Conservation (phyloP, 35 echinoderm and acorn worm species). For the Holothuria glaberrima region DNA sequence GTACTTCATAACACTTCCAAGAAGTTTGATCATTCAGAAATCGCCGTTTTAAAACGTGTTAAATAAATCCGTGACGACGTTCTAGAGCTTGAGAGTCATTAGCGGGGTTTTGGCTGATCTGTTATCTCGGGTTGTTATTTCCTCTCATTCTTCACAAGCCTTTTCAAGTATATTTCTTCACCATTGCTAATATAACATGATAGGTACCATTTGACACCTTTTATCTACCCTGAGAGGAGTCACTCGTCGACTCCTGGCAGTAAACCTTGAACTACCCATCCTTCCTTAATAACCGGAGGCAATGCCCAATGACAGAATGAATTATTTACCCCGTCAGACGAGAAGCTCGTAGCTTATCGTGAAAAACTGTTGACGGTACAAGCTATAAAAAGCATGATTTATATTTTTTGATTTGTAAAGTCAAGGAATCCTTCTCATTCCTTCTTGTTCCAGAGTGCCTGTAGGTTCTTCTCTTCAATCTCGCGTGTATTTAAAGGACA, state of each 20-base stretch:
- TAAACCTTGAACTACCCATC: conserved; percentile 21
- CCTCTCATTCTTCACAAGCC: too few species aligned
- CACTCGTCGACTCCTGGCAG: not conserved
- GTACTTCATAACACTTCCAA: too few species aligned
- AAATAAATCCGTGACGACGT: too few species aligned
- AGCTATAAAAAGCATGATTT: conserved; percentile 42
- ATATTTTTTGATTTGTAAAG: conserved; percentile 38
- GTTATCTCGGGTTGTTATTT: too few species aligned
- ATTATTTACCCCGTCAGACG: conserved; percentile 21
- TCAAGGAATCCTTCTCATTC: not conserved
- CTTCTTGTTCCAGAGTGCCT: not conserved
- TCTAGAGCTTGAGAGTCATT: too few species aligned
- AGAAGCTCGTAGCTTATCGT: conserved; percentile 34
- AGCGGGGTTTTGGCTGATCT: too few species aligned
- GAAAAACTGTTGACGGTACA: conserved; percentile 35
- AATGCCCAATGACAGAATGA: conserved; percentile 22
- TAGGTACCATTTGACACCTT: conserved; percentile 47
- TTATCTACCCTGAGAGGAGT: not conserved
- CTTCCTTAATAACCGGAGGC: not conserved
- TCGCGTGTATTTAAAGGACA: not conserved
- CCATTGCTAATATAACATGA: too few species aligned
- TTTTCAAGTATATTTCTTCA: too few species aligned
- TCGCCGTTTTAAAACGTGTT: too few species aligned
- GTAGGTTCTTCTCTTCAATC: conserved; percentile 30
- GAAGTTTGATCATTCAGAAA: too few species aligned